Base-by-base conservation (phyloP, 2,113 vertebrate genomes). In the Athene noctua region DNA sequence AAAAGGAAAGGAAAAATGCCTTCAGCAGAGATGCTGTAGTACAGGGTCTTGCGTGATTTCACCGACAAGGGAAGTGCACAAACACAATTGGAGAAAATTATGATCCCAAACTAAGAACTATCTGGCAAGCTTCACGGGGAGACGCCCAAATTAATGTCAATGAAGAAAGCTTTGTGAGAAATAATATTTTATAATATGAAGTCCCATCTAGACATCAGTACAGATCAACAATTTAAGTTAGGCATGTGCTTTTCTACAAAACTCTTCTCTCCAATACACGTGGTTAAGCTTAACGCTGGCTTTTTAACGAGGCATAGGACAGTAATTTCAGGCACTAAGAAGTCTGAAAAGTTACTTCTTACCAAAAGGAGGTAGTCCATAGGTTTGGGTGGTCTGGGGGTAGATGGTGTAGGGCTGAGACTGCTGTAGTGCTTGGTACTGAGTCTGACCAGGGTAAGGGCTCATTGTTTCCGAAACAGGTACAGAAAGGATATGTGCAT, bases 361-460 rank as follows among this genome's bases (percentile, higher is more conserved):
- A 99, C 99, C 99, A 4, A 99, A 99, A 92, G 99, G 99, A 96
- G 99, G 99, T 98, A 99, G 99, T 98, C 99, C 99, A 0, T 99
- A 99, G 25, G 98, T 99, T 97, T 99, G 99, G 73, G 99, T 98
- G 26, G 98, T 98, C 97, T 99, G 99, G 74, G 99, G 98, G 96
- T 99, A 99, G 97, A 99, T 94, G 34, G 98, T 98, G 93, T 99
- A 99, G 78, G 99, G 97, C 40, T 99, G 98, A 95, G 99, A 98
- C 95, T 99, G 99, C 92, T 98, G 98, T 67, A 99, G 98, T 27
- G 99, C 97, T 96, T 98, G 98, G 95, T 99, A 99, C 68, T 98
- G 98, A 96, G 98, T 97, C 98, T 99, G 99, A 32, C 94, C 98
- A 96, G 98, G 97, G 95, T 99, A 99, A 46, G 98, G 98, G 51